These are phyloP conservation scores for Rhyzopertha dominica DNA, from an alignment of 1,140 invertebrate genomes.

Conservation along the genomic window DNA sequence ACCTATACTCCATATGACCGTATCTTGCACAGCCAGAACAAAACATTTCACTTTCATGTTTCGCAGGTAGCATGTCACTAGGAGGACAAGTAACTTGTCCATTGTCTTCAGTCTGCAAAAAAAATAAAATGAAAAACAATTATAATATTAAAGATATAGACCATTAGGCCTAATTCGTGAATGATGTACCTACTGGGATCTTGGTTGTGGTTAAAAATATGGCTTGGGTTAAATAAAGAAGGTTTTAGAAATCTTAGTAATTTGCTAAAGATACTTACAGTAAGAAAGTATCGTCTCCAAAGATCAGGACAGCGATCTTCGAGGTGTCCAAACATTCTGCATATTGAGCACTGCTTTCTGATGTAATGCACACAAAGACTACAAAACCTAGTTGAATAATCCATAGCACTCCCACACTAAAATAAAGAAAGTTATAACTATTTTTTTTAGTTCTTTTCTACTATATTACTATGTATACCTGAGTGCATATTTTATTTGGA, in stretches of 20 bases:
- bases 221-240: not conserved
- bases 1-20: conserved; percentile 62
- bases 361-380: conserved; percentile 58
- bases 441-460: conserved; percentile 3
- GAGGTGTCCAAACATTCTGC: conserved; percentile 55
- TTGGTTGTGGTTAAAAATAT: not conserved
- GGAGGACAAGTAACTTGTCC: no score
- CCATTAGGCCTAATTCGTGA: conserved; percentile 1
- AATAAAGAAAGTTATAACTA: conserved; percentile 30
- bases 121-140: conserved; percentile 5
- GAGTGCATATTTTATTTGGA: conserved; percentile 59
- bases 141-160: not conserved
- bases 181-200: no score
- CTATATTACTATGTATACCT: conserved; percentile 45
- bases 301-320: conserved; percentile 58
- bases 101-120: conserved; percentile 44
- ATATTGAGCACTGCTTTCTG: conserved; percentile 51
- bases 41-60: conserved; percentile 42
- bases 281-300: conserved; percentile 64
- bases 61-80: conserved; percentile 36
- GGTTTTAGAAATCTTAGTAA: not conserved
- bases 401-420: conserved; percentile 59
- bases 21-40: conserved; percentile 59
- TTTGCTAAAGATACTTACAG: conserved; percentile 47
- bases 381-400: conserved; percentile 51